Conservation (phyloP, 1,140 invertebrate genomes). For the Littorina saxatilis region DNA sequence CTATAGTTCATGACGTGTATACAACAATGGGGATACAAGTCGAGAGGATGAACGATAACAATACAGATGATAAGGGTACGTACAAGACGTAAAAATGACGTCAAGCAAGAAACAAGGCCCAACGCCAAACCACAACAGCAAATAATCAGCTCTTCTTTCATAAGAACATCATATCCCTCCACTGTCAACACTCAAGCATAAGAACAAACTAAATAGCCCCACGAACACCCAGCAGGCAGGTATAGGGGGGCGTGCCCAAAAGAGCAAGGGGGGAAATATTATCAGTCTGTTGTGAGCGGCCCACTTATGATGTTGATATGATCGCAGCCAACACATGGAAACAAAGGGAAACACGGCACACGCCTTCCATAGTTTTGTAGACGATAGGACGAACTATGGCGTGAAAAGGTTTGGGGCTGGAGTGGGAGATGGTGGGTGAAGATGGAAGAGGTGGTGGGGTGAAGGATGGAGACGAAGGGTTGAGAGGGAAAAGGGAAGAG, state of each 20-base stretch:
- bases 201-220: too few species aligned
- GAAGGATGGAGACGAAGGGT: not conserved
- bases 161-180: too few species aligned
- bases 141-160: too few species aligned
- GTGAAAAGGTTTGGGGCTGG: not conserved
- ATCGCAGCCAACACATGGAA: not conserved
- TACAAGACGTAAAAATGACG: too few species aligned
- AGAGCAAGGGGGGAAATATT: not conserved
- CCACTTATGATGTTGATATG: conserved; percentile 17
- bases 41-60: too few species aligned
- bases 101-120: too few species aligned
- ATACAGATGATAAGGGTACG: too few species aligned
- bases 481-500: not conserved
- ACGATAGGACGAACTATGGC: not conserved
- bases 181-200: too few species aligned
- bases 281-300: not conserved
- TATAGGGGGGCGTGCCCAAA: not conserved
- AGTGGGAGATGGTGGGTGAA: not conserved
- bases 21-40: too few species aligned
- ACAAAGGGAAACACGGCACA: not conserved
- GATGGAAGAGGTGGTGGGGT: too few species aligned
- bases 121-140: too few species aligned
- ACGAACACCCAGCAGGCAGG: not conserved
- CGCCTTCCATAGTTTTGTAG: not conserved
- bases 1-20: too few species aligned